Percentiles rank a stretch among this genome's conserved stretches.
phyloP scores from a whole-genome alignment of 2,888 invertebrate species.

The Aspidiotus destructor region DNA sequence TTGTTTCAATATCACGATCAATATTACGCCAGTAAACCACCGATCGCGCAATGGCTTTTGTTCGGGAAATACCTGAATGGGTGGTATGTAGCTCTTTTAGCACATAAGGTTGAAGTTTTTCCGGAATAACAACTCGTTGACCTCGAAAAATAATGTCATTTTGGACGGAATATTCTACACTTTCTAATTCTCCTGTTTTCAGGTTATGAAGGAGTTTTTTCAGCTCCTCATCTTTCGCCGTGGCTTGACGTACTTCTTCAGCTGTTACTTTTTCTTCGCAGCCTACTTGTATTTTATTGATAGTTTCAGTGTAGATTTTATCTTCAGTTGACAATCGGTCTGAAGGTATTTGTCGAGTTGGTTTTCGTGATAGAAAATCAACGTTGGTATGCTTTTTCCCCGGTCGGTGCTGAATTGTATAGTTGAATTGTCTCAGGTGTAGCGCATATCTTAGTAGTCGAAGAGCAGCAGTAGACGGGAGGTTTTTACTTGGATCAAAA shows the following conservation, averaged over 20 bases:
- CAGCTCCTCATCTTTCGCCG: conserved; percentile 8
- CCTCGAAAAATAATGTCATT: conserved; percentile 32
- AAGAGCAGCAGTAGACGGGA: conserved; percentile 8
- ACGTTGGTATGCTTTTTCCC: conserved; percentile 8
- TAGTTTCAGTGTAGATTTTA: not conserved
- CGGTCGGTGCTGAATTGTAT: conserved; percentile 10
- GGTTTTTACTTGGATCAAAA: conserved; percentile 10
- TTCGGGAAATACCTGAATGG: conserved; percentile 38
- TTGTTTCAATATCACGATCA: conserved; percentile 37
- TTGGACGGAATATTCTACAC: conserved; percentile 11
- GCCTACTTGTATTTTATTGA: not conserved
- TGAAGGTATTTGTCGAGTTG: not conserved
- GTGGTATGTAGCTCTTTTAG: conserved; percentile 38
- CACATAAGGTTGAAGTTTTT: conserved; percentile 32
- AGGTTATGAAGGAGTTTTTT: too few species aligned
- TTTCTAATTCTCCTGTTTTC: conserved; percentile 8
- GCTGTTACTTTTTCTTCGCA: not conserved
- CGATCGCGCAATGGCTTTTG: conserved; percentile 38
- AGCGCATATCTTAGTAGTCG: conserved; percentile 28
- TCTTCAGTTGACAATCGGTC: not conserved
- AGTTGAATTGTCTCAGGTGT: conserved; percentile 27
- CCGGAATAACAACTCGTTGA: conserved; percentile 34
- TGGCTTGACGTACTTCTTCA: conserved; percentile 28
- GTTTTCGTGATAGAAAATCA: conserved; percentile 18
- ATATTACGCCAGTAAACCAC: conserved; percentile 38